These are phyloP conservation scores for Phataginus tetradactyla DNA, from an alignment of 2,797 vertebrate genomes.

Conservation along the genomic window DNA sequence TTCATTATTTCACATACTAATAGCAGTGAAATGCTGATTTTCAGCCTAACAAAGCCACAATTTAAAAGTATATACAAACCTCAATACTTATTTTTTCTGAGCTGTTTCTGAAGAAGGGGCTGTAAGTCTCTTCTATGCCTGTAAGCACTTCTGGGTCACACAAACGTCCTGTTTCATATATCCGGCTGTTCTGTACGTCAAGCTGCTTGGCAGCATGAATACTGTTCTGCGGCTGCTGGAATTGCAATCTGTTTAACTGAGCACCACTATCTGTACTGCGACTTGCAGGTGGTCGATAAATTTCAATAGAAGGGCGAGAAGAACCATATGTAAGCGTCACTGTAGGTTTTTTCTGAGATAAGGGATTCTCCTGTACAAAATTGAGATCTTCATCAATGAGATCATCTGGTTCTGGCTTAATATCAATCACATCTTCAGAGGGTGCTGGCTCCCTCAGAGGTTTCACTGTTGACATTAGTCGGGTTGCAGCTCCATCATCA, in stretches of 20 bases:
- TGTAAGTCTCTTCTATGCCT: constrained; percentile 86
- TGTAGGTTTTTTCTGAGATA: constrained; percentile 85
- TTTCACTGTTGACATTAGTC: constrained; percentile 93
- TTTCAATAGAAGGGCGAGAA: constrained; percentile 88
- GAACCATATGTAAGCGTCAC: constrained; percentile 86
- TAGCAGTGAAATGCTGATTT: neutral
- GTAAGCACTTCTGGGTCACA: constrained; percentile 86
- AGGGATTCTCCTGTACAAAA: constrained; percentile 87
- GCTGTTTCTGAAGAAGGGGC: constrained; percentile 82
- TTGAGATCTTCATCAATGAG: constrained; percentile 93
- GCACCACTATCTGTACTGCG: constrained; percentile 79
- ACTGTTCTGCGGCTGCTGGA: constrained; percentile 80
- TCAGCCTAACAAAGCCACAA: neutral
- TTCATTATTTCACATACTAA: neutral
- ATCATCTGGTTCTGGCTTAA: constrained; percentile 96
- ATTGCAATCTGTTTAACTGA: constrained; percentile 79
- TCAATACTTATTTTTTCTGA: constrained; percentile 85
- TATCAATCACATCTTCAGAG: constrained; percentile 96
- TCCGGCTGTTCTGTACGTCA: constrained; percentile 80
- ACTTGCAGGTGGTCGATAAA: constrained; percentile 90
- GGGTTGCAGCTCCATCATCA: constrained; percentile 89
- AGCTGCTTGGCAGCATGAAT: constrained; percentile 79
- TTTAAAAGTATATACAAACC: constrained; percentile 82
- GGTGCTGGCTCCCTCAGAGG: constrained; percentile 92
- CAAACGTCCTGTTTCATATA: constrained; percentile 83